phyloP scores from a whole-genome alignment of 2,797 vertebrate genomes.

The Tapirus indicus region DNA sequence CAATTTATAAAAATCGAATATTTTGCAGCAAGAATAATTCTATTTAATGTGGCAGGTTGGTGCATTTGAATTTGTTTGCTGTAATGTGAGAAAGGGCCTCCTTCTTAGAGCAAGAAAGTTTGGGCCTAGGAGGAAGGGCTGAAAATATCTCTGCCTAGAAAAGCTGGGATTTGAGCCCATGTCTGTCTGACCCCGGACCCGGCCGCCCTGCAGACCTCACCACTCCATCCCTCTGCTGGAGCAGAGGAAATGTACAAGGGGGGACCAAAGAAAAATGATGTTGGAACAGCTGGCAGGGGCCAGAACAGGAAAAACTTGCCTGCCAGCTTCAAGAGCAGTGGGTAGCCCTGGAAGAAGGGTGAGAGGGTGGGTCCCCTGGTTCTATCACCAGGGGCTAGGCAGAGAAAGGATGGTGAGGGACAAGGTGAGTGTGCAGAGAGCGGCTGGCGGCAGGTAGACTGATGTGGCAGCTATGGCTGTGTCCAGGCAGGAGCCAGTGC shows the following conservation, averaged over 20 bases:
- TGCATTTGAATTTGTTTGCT: background rate
- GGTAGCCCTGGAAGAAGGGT: background rate
- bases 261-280: background rate
- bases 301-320: background rate
- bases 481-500: background rate
- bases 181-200: background rate
- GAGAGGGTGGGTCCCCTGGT: background rate
- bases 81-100: background rate
- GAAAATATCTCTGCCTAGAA: background rate
- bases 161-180: background rate
- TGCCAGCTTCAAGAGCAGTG: background rate
- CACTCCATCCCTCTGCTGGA: background rate
- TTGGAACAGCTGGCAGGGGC: background rate
- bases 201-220: background rate
- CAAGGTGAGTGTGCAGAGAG: background rate
- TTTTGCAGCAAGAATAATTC: constrained; percentile 49
- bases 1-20: constrained; percentile 49
- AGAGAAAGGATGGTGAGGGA: background rate
- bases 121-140: background rate
- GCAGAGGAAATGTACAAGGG: background rate
- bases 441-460: background rate
- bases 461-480: background rate
- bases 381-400: background rate
- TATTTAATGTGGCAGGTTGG: background rate
- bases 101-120: background rate